These are phyloP conservation scores for Vannuccia rotundouncinata DNA, from an alignment of 2,888 invertebrate genomes.

Conservation along the genomic window DNA sequence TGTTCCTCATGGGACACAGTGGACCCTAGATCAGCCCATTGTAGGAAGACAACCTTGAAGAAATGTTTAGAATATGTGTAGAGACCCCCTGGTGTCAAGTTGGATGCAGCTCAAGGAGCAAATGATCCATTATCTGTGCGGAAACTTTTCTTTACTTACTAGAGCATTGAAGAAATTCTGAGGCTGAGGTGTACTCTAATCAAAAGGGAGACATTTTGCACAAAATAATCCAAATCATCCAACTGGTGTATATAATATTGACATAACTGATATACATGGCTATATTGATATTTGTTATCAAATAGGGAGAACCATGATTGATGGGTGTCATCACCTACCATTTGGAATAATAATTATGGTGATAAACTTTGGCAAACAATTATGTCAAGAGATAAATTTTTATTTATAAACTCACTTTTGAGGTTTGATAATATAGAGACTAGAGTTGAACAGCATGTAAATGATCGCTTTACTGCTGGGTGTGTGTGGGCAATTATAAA, in stretches of 20 bases:
- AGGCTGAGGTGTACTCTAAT: not conserved
- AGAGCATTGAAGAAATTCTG: constrained; percentile 1
- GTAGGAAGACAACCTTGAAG: constrained; percentile 5
- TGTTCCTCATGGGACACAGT: constrained; percentile 3
- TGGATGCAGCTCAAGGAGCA: constrained; percentile 3
- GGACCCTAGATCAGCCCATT: constrained; percentile 10
- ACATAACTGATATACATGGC: constrained; percentile 4
- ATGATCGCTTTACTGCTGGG: not conserved
- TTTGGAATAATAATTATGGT: not conserved
- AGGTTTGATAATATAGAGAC: not conserved
- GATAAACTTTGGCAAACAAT: not conserved
- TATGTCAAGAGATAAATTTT: not conserved
- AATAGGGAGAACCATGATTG: not conserved
- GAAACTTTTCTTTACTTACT: not conserved
- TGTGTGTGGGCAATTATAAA: no score
- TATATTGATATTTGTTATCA: not conserved
- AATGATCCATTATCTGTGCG: not conserved
- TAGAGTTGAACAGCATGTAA: not conserved
- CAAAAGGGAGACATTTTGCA: constrained; percentile 13
- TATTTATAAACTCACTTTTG: not conserved
- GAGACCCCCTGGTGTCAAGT: not conserved
- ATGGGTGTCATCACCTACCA: not conserved
- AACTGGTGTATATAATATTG: not conserved
- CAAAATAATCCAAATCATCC: constrained; percentile 12
- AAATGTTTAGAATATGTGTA: not conserved